A percentile compares a stretch with the other conserved stretches of the same genome.
phyloP scores from a whole-genome alignment of 2,888 invertebrate genomes.

The Ctena decussata region DNA sequence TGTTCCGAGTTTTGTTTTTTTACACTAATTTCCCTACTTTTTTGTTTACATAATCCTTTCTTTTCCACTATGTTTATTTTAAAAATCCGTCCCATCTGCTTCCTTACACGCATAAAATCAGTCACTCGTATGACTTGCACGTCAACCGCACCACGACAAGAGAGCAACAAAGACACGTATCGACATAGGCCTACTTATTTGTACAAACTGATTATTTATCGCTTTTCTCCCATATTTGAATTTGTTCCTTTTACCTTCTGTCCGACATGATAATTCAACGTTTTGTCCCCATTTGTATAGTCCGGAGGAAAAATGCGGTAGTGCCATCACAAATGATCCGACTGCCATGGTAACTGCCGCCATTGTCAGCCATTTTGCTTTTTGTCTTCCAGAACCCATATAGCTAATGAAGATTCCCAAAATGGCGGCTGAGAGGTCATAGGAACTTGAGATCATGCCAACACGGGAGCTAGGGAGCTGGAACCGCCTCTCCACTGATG shows the following conservation, averaged over 20 bases:
- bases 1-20: too few species aligned
- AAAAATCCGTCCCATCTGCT: too few species aligned
- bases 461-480: slow-evolving; percentile 82
- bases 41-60: too few species aligned
- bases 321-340: slow-evolving; percentile 91
- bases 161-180: too few species aligned
- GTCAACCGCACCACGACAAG: too few species aligned
- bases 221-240: too few species aligned
- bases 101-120: too few species aligned
- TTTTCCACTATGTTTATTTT: too few species aligned
- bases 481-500: slow-evolving; percentile 84
- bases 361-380: slow-evolving; percentile 91
- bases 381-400: slow-evolving; percentile 76
- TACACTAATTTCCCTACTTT: too few species aligned
- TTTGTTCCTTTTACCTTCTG: slow-evolving; percentile 47
- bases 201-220: too few species aligned
- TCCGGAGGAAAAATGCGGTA: slow-evolving; percentile 93
- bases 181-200: too few species aligned
- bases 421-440: slow-evolving; percentile 84
- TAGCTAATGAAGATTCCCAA: slow-evolving; percentile 80
- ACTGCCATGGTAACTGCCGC: slow-evolving; percentile 92
- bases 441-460: slow-evolving; percentile 83
- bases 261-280: slow-evolving; percentile 55
- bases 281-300: slow-evolving; percentile 88
- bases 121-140: too few species aligned